Conservation (phyloP, 1,140 invertebrate species). For the Elysia chlorotica region DNA sequence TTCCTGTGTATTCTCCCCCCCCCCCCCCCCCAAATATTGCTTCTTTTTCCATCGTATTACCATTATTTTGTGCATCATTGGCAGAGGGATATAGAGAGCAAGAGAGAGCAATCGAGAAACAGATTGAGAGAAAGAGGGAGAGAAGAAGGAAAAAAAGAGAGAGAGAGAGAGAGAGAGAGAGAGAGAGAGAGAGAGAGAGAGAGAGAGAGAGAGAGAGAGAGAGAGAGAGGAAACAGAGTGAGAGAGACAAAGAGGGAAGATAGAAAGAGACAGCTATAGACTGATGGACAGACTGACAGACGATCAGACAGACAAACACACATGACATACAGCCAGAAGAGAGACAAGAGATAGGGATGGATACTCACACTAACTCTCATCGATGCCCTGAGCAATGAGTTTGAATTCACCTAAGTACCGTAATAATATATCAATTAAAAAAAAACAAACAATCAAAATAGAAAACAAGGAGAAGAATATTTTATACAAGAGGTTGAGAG, state of each 20-base stretch:
- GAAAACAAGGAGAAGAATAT: too few relatives aligned
- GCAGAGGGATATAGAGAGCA: too few relatives aligned
- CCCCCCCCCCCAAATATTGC: too few relatives aligned
- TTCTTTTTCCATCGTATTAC: too few relatives aligned
- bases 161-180: not conserved
- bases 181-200: not conserved
- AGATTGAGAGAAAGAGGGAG: not conserved
- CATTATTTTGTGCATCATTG: too few relatives aligned
- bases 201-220: not conserved
- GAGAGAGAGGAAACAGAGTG: not conserved
- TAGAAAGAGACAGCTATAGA: too few relatives aligned
- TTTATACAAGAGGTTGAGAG: too few relatives aligned
- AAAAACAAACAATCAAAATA: too few relatives aligned
- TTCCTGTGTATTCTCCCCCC: too few relatives aligned
- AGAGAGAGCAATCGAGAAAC: not conserved
- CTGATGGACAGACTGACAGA: not conserved
- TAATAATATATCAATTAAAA: too few relatives aligned
- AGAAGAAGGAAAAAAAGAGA: not conserved
- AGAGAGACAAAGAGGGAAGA: not conserved
- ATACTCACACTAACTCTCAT: not conserved
- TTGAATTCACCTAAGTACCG: too few relatives aligned
- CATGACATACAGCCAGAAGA: not conserved
- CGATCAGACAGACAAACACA: not conserved
- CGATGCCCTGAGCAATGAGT: too few relatives aligned
- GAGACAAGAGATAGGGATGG: not conserved